Conservation (phyloP, 2,888 invertebrate species). For the Anarsia innoxiella region DNA sequence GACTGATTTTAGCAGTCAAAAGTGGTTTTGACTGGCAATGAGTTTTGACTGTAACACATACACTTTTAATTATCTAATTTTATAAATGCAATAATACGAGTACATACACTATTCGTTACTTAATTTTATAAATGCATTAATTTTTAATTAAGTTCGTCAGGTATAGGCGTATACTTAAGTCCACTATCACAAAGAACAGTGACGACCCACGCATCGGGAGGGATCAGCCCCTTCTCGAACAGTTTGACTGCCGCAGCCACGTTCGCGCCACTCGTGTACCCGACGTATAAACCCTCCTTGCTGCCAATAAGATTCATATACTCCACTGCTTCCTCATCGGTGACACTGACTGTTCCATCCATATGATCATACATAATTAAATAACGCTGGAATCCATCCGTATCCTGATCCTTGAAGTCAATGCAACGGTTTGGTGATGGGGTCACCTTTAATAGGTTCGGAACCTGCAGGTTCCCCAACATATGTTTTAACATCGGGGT, state of each 20-base stretch:
- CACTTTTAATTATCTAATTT: no score
- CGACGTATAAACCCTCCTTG: constrained; percentile 61
- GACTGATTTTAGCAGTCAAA: no score
- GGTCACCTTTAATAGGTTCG: constrained; percentile 54
- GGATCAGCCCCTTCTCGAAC: constrained; percentile 48
- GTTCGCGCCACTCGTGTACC: constrained; percentile 64
- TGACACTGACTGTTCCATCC: constrained; percentile 54
- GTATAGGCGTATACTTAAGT: constrained; percentile 58
- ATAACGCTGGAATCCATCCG: constrained; percentile 54
- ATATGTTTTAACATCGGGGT: constrained; percentile 44
- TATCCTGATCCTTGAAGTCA: constrained; percentile 65
- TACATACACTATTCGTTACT: no score
- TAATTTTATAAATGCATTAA: not conserved
- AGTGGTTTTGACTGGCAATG: no score
- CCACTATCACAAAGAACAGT: constrained; percentile 57
- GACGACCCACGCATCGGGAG: constrained; percentile 58
- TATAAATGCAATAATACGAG: no score
- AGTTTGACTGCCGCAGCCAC: constrained; percentile 61
- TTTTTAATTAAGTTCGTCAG: constrained; percentile 29
- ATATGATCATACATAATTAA: constrained; percentile 51
- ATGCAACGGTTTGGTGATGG: constrained; percentile 59
- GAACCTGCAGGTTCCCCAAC: constrained; percentile 62
- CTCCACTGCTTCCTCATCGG: constrained; percentile 52
- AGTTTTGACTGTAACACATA: no score
- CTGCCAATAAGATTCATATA: constrained; percentile 52